Evolutionary conservation across 1,140 invertebrate species (phyloP).

Genomic region (Drosophila erecta): DNA sequence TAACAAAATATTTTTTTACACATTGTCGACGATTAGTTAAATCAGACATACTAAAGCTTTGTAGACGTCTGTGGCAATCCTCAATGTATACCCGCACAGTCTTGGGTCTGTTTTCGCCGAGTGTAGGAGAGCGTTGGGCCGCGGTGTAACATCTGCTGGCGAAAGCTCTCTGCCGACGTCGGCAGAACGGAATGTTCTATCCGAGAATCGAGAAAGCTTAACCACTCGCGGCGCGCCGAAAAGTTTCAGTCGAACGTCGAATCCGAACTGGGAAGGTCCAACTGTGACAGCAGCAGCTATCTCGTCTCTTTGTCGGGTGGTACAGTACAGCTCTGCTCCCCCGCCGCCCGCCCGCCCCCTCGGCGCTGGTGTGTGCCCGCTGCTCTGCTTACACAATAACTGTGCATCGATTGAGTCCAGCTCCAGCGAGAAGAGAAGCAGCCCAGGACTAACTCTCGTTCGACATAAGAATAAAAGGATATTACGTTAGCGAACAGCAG

Average conservation of each 20-base stretch:
- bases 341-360: slow-evolving; percentile 67
- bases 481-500: slow-evolving; percentile 16
- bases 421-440: slow-evolving; percentile 63
- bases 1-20: too few species aligned
- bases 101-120: neutral
- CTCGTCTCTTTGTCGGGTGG: slow-evolving; percentile 82
- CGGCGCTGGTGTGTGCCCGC: slow-evolving; percentile 69
- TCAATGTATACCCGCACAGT: neutral
- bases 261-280: slow-evolving; percentile 83
- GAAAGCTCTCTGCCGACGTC: slow-evolving; percentile 55
- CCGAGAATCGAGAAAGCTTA: slow-evolving; percentile 80
- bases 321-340: slow-evolving; percentile 77
- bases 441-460: slow-evolving; percentile 66
- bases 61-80: too few species aligned
- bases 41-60: too few species aligned
- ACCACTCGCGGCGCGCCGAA: slow-evolving; percentile 80
- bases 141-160: slow-evolving; percentile 62
- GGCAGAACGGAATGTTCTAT: slow-evolving; percentile 60
- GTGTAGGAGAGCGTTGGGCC: slow-evolving; percentile 14
- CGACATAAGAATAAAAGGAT: slow-evolving; percentile 25
- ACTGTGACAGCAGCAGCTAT: slow-evolving; percentile 78
- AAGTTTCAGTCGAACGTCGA: slow-evolving; percentile 84
- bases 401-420: slow-evolving; percentile 77
- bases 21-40: too few species aligned
- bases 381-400: slow-evolving; percentile 81